phyloP scores from a whole-genome alignment of 2,113 vertebrate genomes.

The Oreochromis aureus region DNA sequence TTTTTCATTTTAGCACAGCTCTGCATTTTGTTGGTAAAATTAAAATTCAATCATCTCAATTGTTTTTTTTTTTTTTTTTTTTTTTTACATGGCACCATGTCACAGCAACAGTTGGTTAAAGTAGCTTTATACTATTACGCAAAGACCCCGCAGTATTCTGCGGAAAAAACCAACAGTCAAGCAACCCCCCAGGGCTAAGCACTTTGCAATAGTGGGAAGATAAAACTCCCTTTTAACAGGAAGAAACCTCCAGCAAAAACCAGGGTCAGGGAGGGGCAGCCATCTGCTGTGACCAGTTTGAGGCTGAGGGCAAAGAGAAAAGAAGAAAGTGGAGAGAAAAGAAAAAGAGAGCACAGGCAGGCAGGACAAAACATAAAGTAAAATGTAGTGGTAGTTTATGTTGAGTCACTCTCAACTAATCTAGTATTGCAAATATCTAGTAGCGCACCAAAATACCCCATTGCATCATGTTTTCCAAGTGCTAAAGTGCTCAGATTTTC shows the following conservation, averaged over 20 bases:
- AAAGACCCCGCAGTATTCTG: neutral
- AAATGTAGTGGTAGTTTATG: neutral
- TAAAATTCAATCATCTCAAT: neutral
- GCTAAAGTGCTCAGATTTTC: neutral
- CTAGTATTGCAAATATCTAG: neutral
- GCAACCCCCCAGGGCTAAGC: neutral
- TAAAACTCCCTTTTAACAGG: neutral
- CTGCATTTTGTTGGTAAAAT: neutral
- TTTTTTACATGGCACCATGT: neutral
- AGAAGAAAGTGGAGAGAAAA: neutral
- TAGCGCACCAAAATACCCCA: neutral
- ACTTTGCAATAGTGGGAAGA: neutral
- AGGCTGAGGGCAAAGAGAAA: neutral
- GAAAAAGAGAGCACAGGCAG: neutral
- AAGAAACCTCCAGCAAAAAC: neutral
- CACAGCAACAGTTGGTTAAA: neutral
- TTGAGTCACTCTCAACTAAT: neutral
- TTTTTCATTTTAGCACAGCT: neutral
- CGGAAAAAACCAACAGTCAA: neutral
- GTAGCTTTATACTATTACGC: neutral
- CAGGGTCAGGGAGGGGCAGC: neutral
- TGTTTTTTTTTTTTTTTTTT: neutral
- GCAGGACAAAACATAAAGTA: neutral
- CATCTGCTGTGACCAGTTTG: neutral
- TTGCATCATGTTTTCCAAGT: neutral